Conservation (phyloP, 2,888 invertebrate genomes). For the Drosophila flavopinicola region DNA sequence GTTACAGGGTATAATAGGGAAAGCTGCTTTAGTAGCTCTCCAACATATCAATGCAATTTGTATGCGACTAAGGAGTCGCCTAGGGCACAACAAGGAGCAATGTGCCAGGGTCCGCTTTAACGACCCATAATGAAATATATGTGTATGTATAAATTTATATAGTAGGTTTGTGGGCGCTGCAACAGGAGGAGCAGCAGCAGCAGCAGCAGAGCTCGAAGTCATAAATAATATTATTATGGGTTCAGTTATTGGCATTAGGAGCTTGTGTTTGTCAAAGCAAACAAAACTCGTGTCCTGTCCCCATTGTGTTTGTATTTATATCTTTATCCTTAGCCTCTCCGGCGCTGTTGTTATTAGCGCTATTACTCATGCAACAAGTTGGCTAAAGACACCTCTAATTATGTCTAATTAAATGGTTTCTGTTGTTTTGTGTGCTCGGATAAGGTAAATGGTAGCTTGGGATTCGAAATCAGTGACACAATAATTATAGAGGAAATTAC, state of each 20-base stretch:
- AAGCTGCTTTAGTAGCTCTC: constrained; percentile 25
- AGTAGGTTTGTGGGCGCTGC: neutral
- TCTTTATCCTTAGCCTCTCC: constrained; percentile 24
- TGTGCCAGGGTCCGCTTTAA: constrained; percentile 17
- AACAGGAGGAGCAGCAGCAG: constrained; percentile 5
- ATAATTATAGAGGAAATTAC: too few relatives aligned
- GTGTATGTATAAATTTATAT: constrained; percentile 43
- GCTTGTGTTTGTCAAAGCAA: constrained; percentile 70
- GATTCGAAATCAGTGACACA: too few relatives aligned
- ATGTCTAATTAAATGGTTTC: constrained; percentile 44
- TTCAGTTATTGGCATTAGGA: constrained; percentile 61
- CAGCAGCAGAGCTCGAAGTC: constrained; percentile 34
- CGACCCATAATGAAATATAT: constrained; percentile 42
- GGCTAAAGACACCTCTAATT: constrained; percentile 39
- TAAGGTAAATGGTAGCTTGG: neutral
- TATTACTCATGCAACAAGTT: constrained; percentile 74
- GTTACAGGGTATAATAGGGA: constrained; percentile 1
- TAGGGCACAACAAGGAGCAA: constrained; percentile 22
- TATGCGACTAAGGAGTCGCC: constrained; percentile 39
- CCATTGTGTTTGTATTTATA: constrained; percentile 29
- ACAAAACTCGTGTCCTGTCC: constrained; percentile 40
- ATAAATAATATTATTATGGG: constrained; percentile 76
- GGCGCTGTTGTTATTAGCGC: constrained; percentile 51
- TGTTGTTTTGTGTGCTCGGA: neutral
- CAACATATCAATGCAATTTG: constrained; percentile 52